Evolutionary conservation across 92 coral and sea anemone genomes (phyloP).

Genomic region (Zoanthus solanderi): DNA sequence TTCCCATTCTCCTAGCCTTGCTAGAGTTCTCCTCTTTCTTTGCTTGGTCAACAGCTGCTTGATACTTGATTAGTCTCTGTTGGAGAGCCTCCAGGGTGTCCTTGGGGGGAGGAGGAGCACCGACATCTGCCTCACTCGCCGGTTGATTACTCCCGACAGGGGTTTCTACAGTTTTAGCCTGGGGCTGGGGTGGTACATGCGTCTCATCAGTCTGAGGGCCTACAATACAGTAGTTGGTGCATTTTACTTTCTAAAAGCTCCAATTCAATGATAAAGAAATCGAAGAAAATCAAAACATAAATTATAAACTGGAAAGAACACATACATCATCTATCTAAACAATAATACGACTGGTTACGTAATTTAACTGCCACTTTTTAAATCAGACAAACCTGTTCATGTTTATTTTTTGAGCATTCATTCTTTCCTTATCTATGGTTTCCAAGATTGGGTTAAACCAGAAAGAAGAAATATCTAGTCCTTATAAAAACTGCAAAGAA

Average conservation of each 20-base stretch:
- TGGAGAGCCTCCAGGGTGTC: slow-evolving; percentile 87
- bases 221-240: not conserved
- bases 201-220: slow-evolving; percentile 24
- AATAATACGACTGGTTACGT: no score
- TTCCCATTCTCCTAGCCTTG: slow-evolving; percentile 95
- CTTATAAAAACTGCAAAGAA: no score
- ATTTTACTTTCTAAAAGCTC: not conserved
- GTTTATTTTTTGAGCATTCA: no score
- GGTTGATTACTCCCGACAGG: slow-evolving; percentile 27
- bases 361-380: no score
- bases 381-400: no score
- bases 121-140: slow-evolving; percentile 45
- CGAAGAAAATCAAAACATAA: no score
- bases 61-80: slow-evolving; percentile 89
- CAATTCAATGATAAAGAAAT: no score
- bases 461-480: no score
- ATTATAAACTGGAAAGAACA: no score
- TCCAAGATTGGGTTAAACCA: no score
- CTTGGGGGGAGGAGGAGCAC: slow-evolving; percentile 93
- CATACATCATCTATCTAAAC: no score
- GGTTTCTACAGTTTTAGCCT: slow-evolving; percentile 6
- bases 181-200: slow-evolving; percentile 7
- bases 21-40: slow-evolving; percentile 87
- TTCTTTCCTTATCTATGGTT: no score
- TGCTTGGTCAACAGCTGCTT: slow-evolving; percentile 82